A percentile compares a stretch with the other conserved stretches of the same genome.
Conservation (phyloP, 2,113 vertebrate species). For the Rhinichthys klamathensis region DNA sequence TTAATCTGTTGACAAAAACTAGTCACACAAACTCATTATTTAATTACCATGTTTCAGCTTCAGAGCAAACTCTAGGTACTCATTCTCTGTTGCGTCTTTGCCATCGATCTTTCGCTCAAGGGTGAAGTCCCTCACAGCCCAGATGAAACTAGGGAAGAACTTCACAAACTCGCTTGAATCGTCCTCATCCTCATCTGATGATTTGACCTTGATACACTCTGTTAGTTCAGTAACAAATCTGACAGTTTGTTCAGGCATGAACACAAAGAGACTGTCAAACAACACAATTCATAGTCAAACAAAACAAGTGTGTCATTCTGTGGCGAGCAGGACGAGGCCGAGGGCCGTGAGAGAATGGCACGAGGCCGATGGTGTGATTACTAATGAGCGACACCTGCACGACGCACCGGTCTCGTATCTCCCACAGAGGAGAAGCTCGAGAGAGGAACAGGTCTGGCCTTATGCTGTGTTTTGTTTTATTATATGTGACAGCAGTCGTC, state of each 20-base stretch:
- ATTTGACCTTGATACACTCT: slow-evolving; percentile 54
- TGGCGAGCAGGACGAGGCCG: too few species aligned
- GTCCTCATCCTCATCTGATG: not conserved
- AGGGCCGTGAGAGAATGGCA: too few species aligned
- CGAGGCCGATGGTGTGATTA: too few species aligned
- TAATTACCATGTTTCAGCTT: slow-evolving; percentile 60
- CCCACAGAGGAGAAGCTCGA: too few species aligned
- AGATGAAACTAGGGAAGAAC: slow-evolving; percentile 68
- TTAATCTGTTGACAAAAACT: not conserved
- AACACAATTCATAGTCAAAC: not conserved
- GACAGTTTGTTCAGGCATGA: not conserved
- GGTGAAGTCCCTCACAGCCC: slow-evolving; percentile 72
- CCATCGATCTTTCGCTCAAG: slow-evolving; percentile 59
- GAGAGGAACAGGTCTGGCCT: too few species aligned
- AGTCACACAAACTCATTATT: not conserved
- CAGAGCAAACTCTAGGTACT: slow-evolving; percentile 68
- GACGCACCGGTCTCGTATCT: too few species aligned
- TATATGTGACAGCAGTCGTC: too few species aligned
- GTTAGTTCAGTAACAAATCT: slow-evolving; percentile 66
- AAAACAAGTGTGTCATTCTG: not conserved
- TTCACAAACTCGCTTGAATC: slow-evolving; percentile 33
- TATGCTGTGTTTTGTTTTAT: too few species aligned
- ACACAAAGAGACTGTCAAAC: not conserved
- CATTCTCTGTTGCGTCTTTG: slow-evolving; percentile 59
- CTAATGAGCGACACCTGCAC: too few species aligned